phyloP scores from a whole-genome alignment of 2,113 vertebrate species.

The Dasyurus viverrinus region DNA sequence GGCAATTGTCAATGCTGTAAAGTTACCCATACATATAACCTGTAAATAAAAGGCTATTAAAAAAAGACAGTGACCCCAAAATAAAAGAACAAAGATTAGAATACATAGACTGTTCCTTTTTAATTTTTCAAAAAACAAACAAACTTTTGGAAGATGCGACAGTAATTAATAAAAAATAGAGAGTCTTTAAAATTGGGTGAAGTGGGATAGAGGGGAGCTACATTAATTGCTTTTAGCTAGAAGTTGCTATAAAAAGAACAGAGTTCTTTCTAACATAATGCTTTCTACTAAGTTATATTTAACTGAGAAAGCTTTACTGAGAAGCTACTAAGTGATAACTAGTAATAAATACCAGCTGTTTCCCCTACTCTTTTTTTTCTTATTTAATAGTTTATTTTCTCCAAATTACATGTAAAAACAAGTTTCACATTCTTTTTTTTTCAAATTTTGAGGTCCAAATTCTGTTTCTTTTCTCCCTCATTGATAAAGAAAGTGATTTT shows the following conservation, averaged over 20 bases:
- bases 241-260: neutral
- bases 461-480: too few species aligned
- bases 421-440: too few species aligned
- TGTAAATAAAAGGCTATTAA: too few species aligned
- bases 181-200: neutral
- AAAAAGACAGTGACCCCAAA: neutral
- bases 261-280: neutral
- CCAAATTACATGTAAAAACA: too few species aligned
- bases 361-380: neutral
- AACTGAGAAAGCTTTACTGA: neutral
- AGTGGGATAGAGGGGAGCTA: neutral
- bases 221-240: neutral
- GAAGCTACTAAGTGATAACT: neutral
- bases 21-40: too few species aligned
- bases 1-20: too few species aligned
- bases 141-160: neutral
- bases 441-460: too few species aligned
- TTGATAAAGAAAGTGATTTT: too few species aligned
- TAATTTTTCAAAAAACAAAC: neutral
- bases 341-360: neutral
- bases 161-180: neutral
- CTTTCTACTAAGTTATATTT: neutral
- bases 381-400: too few species aligned
- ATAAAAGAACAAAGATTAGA: neutral
- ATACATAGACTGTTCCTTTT: neutral